phyloP scores from a whole-genome alignment of 2,888 invertebrate species.

The Incurvaria masculella region DNA sequence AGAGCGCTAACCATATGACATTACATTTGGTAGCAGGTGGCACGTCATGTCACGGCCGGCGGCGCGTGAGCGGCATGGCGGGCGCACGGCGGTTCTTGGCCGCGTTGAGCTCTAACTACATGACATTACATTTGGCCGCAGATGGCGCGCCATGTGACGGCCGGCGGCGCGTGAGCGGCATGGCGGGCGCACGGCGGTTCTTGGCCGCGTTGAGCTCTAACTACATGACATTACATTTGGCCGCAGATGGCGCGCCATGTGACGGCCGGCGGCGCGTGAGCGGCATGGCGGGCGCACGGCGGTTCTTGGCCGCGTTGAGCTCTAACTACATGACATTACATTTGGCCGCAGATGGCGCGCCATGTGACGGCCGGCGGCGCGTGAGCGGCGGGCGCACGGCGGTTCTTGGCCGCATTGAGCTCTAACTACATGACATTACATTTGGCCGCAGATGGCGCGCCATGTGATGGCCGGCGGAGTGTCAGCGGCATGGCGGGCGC shows the following conservation, averaged over 20 bases:
- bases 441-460: not conserved
- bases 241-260: not conserved
- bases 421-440: too few species aligned
- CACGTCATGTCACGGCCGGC: too few species aligned
- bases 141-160: not conserved
- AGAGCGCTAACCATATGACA: too few species aligned
- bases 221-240: too few species aligned
- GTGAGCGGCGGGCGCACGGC: too few species aligned
- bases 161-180: not conserved
- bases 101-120: too few species aligned
- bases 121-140: not conserved
- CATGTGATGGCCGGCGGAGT: not conserved
- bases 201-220: not conserved
- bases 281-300: not conserved
- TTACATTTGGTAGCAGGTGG: too few species aligned
- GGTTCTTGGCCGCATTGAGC: too few species aligned
- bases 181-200: not conserved
- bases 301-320: not conserved
- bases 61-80: too few species aligned
- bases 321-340: too few species aligned
- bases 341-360: not conserved
- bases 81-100: too few species aligned
- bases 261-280: not conserved
- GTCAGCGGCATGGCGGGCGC: not conserved
- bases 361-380: not conserved